Base-by-base conservation (phyloP, 2,113 vertebrate genomes). In the Herpetotheres cachinnans region DNA sequence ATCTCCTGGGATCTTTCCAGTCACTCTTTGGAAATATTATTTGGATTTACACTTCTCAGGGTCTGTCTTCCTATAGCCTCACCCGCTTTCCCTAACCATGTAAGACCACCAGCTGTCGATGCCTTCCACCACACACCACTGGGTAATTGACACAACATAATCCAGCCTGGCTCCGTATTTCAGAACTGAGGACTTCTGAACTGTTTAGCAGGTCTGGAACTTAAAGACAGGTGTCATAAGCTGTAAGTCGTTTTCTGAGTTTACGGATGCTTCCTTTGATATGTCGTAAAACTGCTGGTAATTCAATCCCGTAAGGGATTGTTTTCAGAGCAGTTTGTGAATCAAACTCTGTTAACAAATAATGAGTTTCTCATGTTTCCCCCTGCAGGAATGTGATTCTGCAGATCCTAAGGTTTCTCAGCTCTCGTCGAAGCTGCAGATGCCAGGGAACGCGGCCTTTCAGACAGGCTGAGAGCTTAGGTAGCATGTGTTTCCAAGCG, bases 401-500 rank as follows among this genome's bases (percentile, higher is more conserved):
- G 49, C 11, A 44, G 14, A 29, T 38, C 22, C 61, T 25, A 22
- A 63, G 9, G 42, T 8, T 22, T 30, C 32, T 38, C 11, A 0
- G 27, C 24, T 27, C 1, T 15, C 20, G 10, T 11, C 1, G 2
- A 42, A 38, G 50, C 55, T 49, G 67, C 69, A 76, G 36, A 24
- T 61, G 10, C 44, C 55, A 66, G 36, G 24, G 40, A 72, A 81
- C 10, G 40, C 32, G 56, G 40, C 14, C 49, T 18, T 55, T 59
- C 54, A 29, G 49, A 7, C 0, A 11, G 36, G 20, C 13, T 77
- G 46, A 40, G 47, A 2, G 0, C 27, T 9, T 19, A 16, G n/a
- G 30, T 10, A 32, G 34, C 3, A 2, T 11, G 21, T 36, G 17
- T 63, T 74, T 74, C 32, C 38, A 46, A 12, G 66, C 7, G 20